Evolutionary conservation across 2,888 invertebrate species (phyloP).

Genomic region (Podotricha telesiphe): DNA sequence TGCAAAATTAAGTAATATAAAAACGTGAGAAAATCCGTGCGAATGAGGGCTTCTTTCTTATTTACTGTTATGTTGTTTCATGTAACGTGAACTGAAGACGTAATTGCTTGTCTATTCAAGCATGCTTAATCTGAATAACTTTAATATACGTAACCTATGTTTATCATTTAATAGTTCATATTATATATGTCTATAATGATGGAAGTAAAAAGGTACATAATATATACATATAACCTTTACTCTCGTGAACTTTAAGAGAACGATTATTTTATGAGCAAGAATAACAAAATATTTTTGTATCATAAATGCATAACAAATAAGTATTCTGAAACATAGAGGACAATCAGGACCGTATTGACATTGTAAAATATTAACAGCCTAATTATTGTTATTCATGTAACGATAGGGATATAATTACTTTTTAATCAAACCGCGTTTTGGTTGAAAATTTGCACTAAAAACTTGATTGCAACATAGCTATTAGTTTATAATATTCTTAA

Average conservation of each 20-base stretch:
- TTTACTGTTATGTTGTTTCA: slow-evolving; percentile 34
- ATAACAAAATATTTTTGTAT: background rate
- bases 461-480: too few relatives aligned
- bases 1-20: slow-evolving; percentile 33
- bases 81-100: slow-evolving; percentile 32
- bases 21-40: slow-evolving; percentile 40
- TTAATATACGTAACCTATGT: background rate
- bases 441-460: too few relatives aligned
- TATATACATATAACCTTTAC: too few relatives aligned
- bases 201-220: too few relatives aligned
- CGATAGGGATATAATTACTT: too few relatives aligned
- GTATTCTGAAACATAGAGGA: slow-evolving; percentile 8
- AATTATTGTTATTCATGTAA: too few relatives aligned
- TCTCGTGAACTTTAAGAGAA: too few relatives aligned
- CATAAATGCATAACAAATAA: slow-evolving; percentile 20
- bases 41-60: slow-evolving; percentile 34
- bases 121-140: background rate
- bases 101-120: background rate
- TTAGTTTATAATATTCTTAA: too few relatives aligned
- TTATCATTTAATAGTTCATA: background rate
- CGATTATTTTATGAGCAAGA: too few relatives aligned
- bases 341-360: slow-evolving; percentile 9
- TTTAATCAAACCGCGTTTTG: too few relatives aligned
- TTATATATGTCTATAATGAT: too few relatives aligned
- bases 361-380: slow-evolving; percentile 30